These are phyloP conservation scores for Lithosia quadra DNA, from an alignment of 2,888 invertebrate species.

Conservation along the genomic window DNA sequence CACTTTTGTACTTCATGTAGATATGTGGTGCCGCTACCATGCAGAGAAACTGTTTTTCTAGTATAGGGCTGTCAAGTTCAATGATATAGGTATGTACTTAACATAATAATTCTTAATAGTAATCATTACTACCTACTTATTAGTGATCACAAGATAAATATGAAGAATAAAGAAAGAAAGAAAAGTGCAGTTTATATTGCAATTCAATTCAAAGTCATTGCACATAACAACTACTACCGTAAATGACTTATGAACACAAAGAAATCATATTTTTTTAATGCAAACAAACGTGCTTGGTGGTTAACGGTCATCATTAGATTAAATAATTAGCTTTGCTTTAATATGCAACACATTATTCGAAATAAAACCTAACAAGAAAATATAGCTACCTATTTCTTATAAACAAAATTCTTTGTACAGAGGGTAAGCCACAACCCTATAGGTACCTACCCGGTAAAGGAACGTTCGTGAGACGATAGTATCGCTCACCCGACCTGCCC, in stretches of 20 bases:
- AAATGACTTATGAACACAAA: too few relatives aligned
- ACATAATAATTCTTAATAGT: neutral
- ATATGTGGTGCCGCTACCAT: slow-evolving; percentile 8
- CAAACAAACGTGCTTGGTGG: too few relatives aligned
- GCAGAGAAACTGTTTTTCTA: neutral
- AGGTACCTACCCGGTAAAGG: slow-evolving; percentile 20
- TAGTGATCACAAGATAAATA: too few relatives aligned
- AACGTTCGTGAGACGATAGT: slow-evolving; percentile 70
- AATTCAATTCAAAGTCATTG: too few relatives aligned
- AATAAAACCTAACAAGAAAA: neutral
- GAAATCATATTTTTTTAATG: too few relatives aligned
- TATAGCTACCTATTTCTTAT: neutral
- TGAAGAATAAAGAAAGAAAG: neutral
- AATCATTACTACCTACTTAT: too few relatives aligned
- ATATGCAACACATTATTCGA: neutral
- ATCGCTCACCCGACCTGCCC: slow-evolving; percentile 78
- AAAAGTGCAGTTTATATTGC: too few relatives aligned
- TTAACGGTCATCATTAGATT: too few relatives aligned
- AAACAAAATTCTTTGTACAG: slow-evolving; percentile 36
- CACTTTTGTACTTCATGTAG: neutral
- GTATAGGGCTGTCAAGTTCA: slow-evolving; percentile 1
- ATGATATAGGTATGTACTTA: too few relatives aligned
- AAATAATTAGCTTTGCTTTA: too few relatives aligned
- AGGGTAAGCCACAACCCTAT: slow-evolving; percentile 37
- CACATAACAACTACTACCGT: too few relatives aligned